phyloP scores from a whole-genome alignment of 2,113 vertebrate genomes.

The Lathamus discolor region DNA sequence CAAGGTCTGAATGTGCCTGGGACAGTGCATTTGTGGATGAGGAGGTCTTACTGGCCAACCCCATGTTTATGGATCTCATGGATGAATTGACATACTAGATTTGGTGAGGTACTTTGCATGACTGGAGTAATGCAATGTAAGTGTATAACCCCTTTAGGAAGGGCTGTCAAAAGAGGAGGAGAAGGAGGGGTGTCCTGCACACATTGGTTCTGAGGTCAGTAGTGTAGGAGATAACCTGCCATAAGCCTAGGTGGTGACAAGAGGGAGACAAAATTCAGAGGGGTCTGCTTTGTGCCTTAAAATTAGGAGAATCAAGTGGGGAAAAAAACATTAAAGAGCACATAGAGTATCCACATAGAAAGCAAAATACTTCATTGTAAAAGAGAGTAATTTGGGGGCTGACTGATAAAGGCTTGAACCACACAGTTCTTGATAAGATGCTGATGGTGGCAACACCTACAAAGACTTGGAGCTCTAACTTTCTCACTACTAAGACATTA shows the following conservation, averaged over 20 bases:
- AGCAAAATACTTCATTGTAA: not conserved
- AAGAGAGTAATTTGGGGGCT: not conserved
- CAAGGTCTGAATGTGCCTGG: not conserved
- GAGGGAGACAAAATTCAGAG: not conserved
- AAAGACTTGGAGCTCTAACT: not conserved
- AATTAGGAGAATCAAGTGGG: not conserved
- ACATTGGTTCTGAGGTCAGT: not conserved
- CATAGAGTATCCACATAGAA: not conserved
- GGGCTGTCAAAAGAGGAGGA: not conserved
- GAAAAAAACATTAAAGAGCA: not conserved
- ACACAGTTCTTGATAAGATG: not conserved
- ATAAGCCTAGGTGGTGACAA: not conserved
- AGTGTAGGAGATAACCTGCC: not conserved
- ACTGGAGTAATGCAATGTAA: not conserved
- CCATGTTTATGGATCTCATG: not conserved
- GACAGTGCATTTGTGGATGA: not conserved
- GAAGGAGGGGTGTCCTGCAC: not conserved
- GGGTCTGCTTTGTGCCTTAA: not conserved
- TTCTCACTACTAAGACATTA: not conserved
- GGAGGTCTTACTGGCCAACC: not conserved
- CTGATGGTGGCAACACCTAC: not conserved
- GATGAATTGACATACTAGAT: not conserved
- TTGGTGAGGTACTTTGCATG: not conserved
- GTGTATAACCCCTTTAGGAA: not conserved
- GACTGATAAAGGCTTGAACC: not conserved